phyloP scores from a whole-genome alignment of 1,140 invertebrate species.

The Aphidius ervi region DNA sequence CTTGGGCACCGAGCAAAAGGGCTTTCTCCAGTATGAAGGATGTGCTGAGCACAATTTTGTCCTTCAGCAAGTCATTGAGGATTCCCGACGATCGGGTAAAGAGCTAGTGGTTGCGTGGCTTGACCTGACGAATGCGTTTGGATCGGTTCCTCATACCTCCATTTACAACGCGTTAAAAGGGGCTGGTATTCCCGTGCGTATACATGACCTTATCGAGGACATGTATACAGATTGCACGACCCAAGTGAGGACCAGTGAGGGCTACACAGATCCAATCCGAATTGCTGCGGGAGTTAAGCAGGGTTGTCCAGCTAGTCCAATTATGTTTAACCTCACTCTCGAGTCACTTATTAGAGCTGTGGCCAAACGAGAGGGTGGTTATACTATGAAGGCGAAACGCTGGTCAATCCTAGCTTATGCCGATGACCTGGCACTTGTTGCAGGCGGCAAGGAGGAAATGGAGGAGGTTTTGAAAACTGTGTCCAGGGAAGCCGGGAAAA shows the following conservation, averaged over 20 bases:
- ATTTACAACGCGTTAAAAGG: constrained; percentile 23
- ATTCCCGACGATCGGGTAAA: constrained; percentile 21
- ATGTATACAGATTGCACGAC: constrained; percentile 25
- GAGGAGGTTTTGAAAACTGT: constrained; percentile 20
- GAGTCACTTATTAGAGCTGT: constrained; percentile 32
- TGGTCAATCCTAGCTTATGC: constrained; percentile 36
- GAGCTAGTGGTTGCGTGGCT: constrained; percentile 36
- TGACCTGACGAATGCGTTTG: constrained; percentile 38
- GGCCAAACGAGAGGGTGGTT: constrained; percentile 16
- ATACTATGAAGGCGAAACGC: constrained; percentile 20
- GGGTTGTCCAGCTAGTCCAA: constrained; percentile 42
- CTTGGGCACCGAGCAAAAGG: constrained; percentile 30
- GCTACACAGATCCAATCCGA: constrained; percentile 30
- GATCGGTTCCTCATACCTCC: constrained; percentile 34
- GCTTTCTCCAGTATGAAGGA: constrained; percentile 33
- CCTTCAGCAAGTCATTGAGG: constrained; percentile 27
- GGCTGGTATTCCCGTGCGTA: constrained; percentile 10
- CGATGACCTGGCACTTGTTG: constrained; percentile 33
- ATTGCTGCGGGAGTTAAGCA: constrained; percentile 41
- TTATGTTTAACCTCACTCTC: constrained; percentile 47
- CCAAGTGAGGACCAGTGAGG: constrained; percentile 15
- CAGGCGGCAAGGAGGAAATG: constrained; percentile 16
- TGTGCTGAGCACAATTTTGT: constrained; percentile 35
- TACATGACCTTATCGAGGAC: constrained; percentile 26
- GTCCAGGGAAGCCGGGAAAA: not conserved